A percentile compares a stretch with the other conserved stretches of the same genome.
Conservation (phyloP, 2,113 vertebrate species). For the Columba livia region DNA sequence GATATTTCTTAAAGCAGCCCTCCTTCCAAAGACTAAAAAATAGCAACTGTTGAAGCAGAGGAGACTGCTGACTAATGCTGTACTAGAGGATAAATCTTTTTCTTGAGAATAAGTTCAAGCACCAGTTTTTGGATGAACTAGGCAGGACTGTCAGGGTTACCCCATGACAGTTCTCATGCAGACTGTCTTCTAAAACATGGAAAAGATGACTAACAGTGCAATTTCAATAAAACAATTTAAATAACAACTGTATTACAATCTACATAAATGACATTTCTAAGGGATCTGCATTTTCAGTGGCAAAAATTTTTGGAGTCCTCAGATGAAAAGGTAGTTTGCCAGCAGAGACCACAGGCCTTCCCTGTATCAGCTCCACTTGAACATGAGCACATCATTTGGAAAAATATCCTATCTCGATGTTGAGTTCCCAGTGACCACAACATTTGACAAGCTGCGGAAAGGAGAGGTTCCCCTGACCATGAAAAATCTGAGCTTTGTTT, state of each 20-base stretch:
- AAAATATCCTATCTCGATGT: background rate
- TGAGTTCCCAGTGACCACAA: background rate
- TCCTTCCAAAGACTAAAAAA: background rate
- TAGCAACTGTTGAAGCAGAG: background rate
- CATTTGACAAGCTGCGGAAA: background rate
- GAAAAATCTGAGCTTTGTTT: background rate
- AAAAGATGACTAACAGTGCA: background rate
- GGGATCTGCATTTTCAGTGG: background rate
- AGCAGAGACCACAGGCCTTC: background rate
- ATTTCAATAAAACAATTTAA: background rate
- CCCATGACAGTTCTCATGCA: background rate
- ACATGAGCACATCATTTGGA: background rate
- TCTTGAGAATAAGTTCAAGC: background rate
- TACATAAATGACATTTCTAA: background rate
- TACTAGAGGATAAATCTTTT: background rate
- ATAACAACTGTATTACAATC: background rate
- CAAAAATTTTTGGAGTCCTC: background rate
- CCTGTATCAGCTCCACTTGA: background rate
- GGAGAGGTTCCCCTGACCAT: background rate
- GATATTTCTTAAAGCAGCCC: constrained; percentile 42
- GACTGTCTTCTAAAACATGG: background rate
- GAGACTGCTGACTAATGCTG: constrained; percentile 35
- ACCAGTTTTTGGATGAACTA: background rate
- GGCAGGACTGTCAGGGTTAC: background rate
- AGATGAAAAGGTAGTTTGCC: background rate